Conservation (phyloP, 1,140 invertebrate genomes). For the Pseudomyrmex cubaensis region DNA sequence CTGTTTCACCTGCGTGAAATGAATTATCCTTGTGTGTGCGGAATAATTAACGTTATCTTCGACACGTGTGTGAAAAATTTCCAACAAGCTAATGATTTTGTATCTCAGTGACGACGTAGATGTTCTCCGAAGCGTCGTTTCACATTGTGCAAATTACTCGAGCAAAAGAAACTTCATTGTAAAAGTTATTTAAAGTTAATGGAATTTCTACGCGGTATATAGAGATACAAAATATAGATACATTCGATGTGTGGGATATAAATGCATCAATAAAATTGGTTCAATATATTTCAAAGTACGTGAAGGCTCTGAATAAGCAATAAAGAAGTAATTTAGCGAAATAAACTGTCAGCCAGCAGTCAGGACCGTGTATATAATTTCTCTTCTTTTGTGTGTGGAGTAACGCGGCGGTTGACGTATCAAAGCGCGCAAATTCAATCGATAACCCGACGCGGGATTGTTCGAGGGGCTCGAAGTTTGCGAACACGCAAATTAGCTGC, state of each 20-base stretch:
- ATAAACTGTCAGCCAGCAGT: neutral
- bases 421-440: neutral
- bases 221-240: neutral
- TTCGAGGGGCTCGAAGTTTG: conserved; percentile 9
- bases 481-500: conserved; percentile 30
- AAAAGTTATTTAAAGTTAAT: neutral
- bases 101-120: neutral
- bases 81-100: neutral
- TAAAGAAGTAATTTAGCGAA: too few species aligned
- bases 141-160: neutral
- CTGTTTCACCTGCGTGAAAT: conserved; percentile 25
- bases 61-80: conserved; percentile 46
- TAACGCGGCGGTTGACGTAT: neutral
- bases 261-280: neutral
- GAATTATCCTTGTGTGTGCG: neutral
- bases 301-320: too few species aligned
- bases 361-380: neutral
- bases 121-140: neutral
- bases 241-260: neutral
- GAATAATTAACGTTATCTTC: conserved; percentile 36
- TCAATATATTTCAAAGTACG: neutral
- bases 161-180: neutral
- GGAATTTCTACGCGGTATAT: neutral
- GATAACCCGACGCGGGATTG: neutral
- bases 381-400: neutral